phyloP scores from a whole-genome alignment of 2,113 vertebrate species.

The Clupea harengus region DNA sequence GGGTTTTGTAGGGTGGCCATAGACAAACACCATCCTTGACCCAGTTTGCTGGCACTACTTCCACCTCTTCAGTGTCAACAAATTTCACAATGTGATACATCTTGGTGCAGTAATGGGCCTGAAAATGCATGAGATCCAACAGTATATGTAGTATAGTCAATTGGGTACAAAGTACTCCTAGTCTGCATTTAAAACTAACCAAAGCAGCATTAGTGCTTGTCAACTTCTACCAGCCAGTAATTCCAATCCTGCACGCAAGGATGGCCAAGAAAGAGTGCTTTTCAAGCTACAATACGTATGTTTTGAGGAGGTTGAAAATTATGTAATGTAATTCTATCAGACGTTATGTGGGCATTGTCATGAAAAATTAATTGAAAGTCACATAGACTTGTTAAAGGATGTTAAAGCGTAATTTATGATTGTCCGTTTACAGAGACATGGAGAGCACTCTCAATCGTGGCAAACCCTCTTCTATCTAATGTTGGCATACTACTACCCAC shows the following conservation, averaged over 20 bases:
- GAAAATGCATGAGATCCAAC: neutral
- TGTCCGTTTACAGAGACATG: too few relatives aligned
- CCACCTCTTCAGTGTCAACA: conserved; percentile 26
- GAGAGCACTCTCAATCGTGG: too few relatives aligned
- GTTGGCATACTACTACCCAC: too few relatives aligned
- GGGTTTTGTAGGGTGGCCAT: conserved; percentile 30
- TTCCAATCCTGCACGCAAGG: neutral
- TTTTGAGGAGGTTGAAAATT: too few relatives aligned
- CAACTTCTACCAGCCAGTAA: neutral
- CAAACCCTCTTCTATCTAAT: too few relatives aligned
- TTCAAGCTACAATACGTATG: too few relatives aligned
- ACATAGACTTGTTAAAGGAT: too few relatives aligned
- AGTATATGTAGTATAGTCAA: neutral
- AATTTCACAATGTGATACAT: conserved; percentile 29
- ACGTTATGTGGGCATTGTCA: too few relatives aligned
- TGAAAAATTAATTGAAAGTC: too few relatives aligned
- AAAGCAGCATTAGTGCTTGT: neutral
- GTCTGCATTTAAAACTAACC: neutral
- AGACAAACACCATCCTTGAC: conserved; percentile 32
- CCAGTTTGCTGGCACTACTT: conserved; percentile 28
- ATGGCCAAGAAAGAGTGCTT: too few relatives aligned
- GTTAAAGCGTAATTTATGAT: too few relatives aligned
- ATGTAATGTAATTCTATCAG: too few relatives aligned
- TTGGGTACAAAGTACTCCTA: neutral
- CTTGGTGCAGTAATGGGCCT: neutral